Base-by-base conservation (phyloP, 2,113 vertebrate species). In the Microtus montanus region DNA sequence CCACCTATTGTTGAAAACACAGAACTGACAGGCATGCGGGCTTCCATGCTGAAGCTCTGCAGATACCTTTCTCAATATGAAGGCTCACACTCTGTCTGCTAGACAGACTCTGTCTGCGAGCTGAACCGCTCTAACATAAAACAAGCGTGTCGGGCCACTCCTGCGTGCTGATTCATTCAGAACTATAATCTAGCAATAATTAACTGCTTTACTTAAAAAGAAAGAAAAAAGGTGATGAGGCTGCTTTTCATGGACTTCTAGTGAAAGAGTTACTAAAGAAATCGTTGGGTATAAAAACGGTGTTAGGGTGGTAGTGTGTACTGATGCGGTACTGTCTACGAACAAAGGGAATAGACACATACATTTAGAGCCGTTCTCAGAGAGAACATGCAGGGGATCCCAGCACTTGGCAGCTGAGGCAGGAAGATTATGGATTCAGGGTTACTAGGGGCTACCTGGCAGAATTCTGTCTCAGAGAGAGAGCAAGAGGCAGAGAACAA, bases 1-100 rank as follows among this genome's bases (percentile, higher is more conserved):
- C 97, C 98, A 98, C 95, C 98, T 98, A 96, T 98, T 98, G 98
- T 97, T 96, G 86, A 95, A 94, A 96, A 96, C 93, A 97, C n/a
- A 98, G 97, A 98, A 97, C 73, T 97, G 96, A 98, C 98, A 89
- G 92, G 7, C 85, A 13, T 91, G 7, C 80, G 20, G 28, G 68
- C 61, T 54, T 86, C 91, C 63, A n/a, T 5, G 49, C 63, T 35
- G 10, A 47, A 47, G 77, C 17, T 17, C 95, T 75, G 78, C 22
- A 94, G 70, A 35, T 77, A 87, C 0, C 58, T 80, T 61, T 33
- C 52, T 15, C 2, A 30, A 17, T 1, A 4, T 10, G 44, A 80
- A 95, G 9, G 33, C 41, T 14, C 58, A 74, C 71, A 83, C 96
- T 74, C 70, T 71, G 93, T 80, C 47, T 49, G 63, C 47, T 73